Base-by-base conservation (phyloP, 1,140 invertebrate genomes). In the Zaprionus vittiger region DNA sequence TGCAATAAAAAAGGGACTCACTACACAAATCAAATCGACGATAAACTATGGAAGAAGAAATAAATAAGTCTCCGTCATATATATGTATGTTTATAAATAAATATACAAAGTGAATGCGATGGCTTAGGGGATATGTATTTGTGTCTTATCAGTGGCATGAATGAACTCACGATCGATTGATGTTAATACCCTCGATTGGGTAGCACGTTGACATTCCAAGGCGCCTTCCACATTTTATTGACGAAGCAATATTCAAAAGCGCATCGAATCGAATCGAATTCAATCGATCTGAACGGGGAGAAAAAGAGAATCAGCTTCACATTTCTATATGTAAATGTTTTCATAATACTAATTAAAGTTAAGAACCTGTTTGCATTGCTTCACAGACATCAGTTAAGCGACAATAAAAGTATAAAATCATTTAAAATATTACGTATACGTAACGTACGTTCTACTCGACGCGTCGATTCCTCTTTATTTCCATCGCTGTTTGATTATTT, bases 381-480 rank as follows among this genome's bases (percentile, higher is more conserved):
- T 12, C 83, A 82, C 65, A 62, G 79, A 75, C 31, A 61, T 71
- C 80, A 83, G 80, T 67, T 67, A 57, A 59, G 38, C 55, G 71
- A 87, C 71, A 89, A 89, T 87, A 89, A 84, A 79, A 72, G 63
- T 70, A 90, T 89, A 90, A 89, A 89, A 90, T 74, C 85, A 76
- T 85, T 89, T 79, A 81, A 90, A 90, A 89, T 89, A 89, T 89
- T 89, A 89, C 85, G 84, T 90, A 87, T 79, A 85, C 81, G 78
- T 52, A 52, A 47, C 41, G 41, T n/a, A n/a, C 7, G n/a, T 47
- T 17, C 0, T 47, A 5, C 15, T 4, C 17, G 17, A 20, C 20
- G 31, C 20, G 47, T 52, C 47, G 47, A 20, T 22, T 20, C 20
- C 11, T 52, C 47, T 31, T 31, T 31, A 61, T 57, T 24, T 49